Base-by-base conservation (phyloP, 2,888 invertebrate species). In the Pomacea canaliculata region DNA sequence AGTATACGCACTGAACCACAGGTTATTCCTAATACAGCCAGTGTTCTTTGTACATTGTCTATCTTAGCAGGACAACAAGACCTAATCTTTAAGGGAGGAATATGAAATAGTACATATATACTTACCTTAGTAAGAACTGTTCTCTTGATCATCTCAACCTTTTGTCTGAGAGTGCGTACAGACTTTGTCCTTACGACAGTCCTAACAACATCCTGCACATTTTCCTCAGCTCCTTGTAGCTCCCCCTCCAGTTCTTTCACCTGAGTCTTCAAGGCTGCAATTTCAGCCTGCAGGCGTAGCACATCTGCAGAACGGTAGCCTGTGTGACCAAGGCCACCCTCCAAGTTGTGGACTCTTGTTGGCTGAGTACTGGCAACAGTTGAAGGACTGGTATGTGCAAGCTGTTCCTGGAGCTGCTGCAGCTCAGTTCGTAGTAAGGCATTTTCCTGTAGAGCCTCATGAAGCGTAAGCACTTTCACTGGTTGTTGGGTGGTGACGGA, bases 241-340 rank as follows among this genome's bases (percentile, higher is more conserved):
- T 71, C 71, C 37, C 72, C 69, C 73, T 80, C 80, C 70, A 81
- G 73, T n/a, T 73, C 77, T 51, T 74, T 76, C 49, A 82, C 71
- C 12, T 75, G 68, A 1, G 37, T 49, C 60, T 74, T 65, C 72
- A 83, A 77, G 18, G 67, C 68, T 16, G 80, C 76, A 23, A 80
- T 81, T 71, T 83, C 84, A 37, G 79, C 79, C 70, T 83, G 81
- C 59, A 82, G 71, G n/a, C 76, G 71, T 10, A 76, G 46, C 23
- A 71, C 69, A 18, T 72, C 79, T 12, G 73, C 65, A 19, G 70
- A 70, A 49, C 46, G 66, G 49, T 48, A 51, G n/a, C 27, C 71
- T 37, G 67, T 16, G 16, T 10, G 51, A 2, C 51, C 51, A 16
- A 16, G 12, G 1, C 51, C 51, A 7, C 56, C 59, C 68, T 60